These are phyloP conservation scores for Psittacula cyanocephala DNA, from an alignment of 2,113 vertebrate genomes.

Conservation along the genomic window DNA sequence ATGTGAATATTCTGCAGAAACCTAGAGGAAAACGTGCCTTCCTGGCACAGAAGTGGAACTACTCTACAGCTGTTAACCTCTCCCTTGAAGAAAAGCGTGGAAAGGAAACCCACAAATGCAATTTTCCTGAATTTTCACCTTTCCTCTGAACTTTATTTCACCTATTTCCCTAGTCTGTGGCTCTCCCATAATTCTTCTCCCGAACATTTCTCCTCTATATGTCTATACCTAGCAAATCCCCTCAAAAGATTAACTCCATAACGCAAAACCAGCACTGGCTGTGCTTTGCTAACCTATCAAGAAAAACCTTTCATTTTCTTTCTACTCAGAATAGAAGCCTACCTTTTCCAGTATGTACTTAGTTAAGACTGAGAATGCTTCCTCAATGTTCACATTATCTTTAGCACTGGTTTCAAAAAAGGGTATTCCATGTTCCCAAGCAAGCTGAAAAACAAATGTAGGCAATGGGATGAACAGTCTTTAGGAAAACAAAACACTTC, in stretches of 20 bases:
- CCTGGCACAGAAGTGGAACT: not conserved
- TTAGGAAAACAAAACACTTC: not conserved
- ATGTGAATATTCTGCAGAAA: not conserved
- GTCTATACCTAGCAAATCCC: not conserved
- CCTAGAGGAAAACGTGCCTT: not conserved
- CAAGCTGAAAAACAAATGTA: slow-evolving; percentile 69
- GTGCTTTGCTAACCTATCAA: not conserved
- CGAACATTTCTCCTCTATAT: rapidly evolving
- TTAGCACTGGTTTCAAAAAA: slow-evolving; percentile 80
- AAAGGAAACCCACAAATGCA: not conserved
- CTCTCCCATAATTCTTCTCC: not conserved
- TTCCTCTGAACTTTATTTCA: not conserved
- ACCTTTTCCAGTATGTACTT: slow-evolving; percentile 74
- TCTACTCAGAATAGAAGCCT: not conserved
- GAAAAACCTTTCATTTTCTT: not conserved
- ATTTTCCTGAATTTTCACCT: not conserved
- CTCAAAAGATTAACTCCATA: not conserved
- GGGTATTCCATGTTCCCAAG: slow-evolving; percentile 74
- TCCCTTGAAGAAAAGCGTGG: not conserved
- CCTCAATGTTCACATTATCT: slow-evolving; percentile 74
- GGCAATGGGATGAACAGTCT: not conserved
- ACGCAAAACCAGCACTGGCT: not conserved
- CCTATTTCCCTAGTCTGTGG: not conserved
- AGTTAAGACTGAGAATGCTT: slow-evolving; percentile 68
- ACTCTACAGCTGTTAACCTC: not conserved